Percentiles rank a stretch among this genome's conserved stretches.
Evolutionary conservation across 1,140 invertebrate species (phyloP).

Genomic region (Apis florea): DNA sequence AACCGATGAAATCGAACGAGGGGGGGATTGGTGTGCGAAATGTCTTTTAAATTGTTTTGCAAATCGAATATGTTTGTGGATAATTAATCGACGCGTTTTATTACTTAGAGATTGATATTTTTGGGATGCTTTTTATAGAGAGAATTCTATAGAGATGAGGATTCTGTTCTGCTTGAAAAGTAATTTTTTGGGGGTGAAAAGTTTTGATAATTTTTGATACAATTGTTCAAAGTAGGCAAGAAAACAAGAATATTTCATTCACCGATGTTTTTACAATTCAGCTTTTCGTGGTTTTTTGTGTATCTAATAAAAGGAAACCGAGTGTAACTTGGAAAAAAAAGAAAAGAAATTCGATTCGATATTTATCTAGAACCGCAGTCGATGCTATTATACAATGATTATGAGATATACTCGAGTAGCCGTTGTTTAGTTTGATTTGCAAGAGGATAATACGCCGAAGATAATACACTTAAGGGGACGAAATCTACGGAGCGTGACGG

Average conservation of each 20-base stretch:
- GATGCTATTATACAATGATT: not conserved
- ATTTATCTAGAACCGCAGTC: not conserved
- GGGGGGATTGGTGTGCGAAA: not conserved
- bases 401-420: not conserved
- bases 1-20: constrained; percentile 8
- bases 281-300: not conserved
- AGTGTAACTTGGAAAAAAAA: not conserved
- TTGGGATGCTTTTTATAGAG: too few relatives aligned
- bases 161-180: too few relatives aligned
- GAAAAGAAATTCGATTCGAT: not conserved
- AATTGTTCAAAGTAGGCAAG: too few relatives aligned
- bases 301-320: not conserved
- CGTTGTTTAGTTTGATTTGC: not conserved
- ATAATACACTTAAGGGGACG: not conserved
- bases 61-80: not conserved
- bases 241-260: not conserved
- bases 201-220: too few relatives aligned
- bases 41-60: not conserved
- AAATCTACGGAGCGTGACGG: not conserved
- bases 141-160: too few relatives aligned
- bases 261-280: not conserved
- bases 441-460: not conserved
- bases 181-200: too few relatives aligned
- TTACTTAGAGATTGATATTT: too few relatives aligned
- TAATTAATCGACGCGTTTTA: not conserved